These are phyloP conservation scores for Pygocentrus nattereri DNA, from an alignment of 2,797 vertebrate species.

Conservation along the genomic window DNA sequence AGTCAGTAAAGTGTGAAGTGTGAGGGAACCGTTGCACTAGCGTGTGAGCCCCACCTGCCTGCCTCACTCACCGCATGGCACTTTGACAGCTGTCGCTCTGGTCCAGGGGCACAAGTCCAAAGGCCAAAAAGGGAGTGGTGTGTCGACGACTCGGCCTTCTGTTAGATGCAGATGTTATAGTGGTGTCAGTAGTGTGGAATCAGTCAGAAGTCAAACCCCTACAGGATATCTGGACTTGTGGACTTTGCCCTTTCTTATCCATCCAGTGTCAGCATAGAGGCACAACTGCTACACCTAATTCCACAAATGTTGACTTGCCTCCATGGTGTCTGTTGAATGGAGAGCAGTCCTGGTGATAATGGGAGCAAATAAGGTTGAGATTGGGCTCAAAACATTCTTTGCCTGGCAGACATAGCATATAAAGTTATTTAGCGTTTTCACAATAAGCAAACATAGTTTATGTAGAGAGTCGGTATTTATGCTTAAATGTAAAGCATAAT, in stretches of 20 bases:
- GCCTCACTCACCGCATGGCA: slow-evolving; percentile 84
- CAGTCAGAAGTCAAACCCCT: not conserved
- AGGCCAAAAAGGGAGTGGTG: slow-evolving; percentile 8
- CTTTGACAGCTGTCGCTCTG: slow-evolving; percentile 82
- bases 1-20: not conserved
- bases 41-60: slow-evolving; percentile 80
- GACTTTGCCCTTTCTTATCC: not conserved
- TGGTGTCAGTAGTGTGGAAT: slow-evolving; percentile 20
- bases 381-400: slow-evolving; percentile 10
- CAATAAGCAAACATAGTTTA: not conserved
- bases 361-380: slow-evolving; percentile 33
- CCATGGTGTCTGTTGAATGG: not conserved
- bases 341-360: slow-evolving; percentile 10
- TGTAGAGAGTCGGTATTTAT: not conserved
- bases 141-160: not conserved
- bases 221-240: not conserved
- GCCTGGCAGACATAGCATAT: slow-evolving; percentile 16
- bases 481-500: not conserved
- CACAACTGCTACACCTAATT: not conserved
- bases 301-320: slow-evolving; percentile 1
- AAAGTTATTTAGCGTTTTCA: not conserved
- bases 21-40: slow-evolving; percentile 60
- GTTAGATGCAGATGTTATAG: slow-evolving; percentile 15
- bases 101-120: slow-evolving; percentile 63
- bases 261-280: not conserved